These are phyloP conservation scores for Drosophila ercepeae DNA, from an alignment of 1,140 invertebrate species.

Conservation along the genomic window DNA sequence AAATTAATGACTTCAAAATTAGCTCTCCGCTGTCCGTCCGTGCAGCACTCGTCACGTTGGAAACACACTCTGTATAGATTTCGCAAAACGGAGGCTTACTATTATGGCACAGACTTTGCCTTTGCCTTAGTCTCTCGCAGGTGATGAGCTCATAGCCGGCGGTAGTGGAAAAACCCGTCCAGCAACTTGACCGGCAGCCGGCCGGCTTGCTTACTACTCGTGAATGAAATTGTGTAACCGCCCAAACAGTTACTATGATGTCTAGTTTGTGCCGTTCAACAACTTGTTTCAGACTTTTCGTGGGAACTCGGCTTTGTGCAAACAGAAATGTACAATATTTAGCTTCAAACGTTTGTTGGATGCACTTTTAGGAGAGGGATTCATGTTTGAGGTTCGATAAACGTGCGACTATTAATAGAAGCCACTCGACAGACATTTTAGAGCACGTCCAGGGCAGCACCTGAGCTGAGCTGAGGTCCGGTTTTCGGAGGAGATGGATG, in stretches of 20 bases:
- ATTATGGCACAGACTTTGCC: conserved; percentile 31
- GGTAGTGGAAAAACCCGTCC: conserved; percentile 74
- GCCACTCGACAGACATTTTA: conserved; percentile 31
- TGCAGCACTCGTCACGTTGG: conserved; percentile 10
- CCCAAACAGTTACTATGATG: conserved; percentile 11
- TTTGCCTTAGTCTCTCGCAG: too few relatives aligned
- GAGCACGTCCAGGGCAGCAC: conserved; percentile 37
- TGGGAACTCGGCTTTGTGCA: too few relatives aligned
- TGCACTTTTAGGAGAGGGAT: conserved; percentile 20
- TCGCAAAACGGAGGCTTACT: neutral
- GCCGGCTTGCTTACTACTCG: conserved; percentile 56
- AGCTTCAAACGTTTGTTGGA: conserved; percentile 1
- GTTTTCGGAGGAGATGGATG: conserved; percentile 25
- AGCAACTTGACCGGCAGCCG: conserved; percentile 70
- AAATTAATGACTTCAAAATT: conserved; percentile 76
- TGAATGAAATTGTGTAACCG: conserved; percentile 70
- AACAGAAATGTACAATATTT: too few relatives aligned
- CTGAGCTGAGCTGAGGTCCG: conserved; percentile 1
- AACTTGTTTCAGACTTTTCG: too few relatives aligned
- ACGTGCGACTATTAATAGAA: conserved; percentile 48
- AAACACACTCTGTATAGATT: conserved; percentile 15
- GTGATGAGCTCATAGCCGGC: conserved; percentile 54
- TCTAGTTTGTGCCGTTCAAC: too few relatives aligned
- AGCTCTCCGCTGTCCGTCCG: conserved; percentile 16
- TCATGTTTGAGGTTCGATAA: conserved; percentile 47